A percentile compares a stretch with the other conserved stretches of the same genome.
Conservation (phyloP, 2,113 vertebrate genomes). For the Columbina picui region DNA sequence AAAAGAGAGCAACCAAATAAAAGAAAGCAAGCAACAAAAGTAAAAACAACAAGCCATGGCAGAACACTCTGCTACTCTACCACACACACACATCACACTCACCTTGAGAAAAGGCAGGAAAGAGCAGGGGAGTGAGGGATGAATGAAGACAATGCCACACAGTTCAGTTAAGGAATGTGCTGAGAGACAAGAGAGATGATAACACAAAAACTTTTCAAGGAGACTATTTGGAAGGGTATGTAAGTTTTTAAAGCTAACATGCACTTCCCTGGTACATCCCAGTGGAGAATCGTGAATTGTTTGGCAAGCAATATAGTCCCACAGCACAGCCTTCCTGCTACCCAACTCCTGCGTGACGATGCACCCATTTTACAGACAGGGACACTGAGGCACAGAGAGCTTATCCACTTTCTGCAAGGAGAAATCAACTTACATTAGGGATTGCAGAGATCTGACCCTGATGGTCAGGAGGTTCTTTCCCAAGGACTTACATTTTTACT, state of each 20-base stretch:
- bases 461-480: background rate
- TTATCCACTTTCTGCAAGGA: background rate
- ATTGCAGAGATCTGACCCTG: background rate
- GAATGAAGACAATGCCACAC: background rate
- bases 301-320: background rate
- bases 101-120: background rate
- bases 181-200: background rate
- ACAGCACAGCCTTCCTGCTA: background rate
- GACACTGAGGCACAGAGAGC: background rate
- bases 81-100: background rate
- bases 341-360: background rate
- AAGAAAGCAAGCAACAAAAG: background rate
- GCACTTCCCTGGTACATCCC: background rate
- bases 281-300: background rate
- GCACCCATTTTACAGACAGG: background rate
- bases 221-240: background rate
- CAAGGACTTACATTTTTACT: background rate
- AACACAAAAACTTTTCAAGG: background rate
- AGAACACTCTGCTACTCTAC: conserved; percentile 15
- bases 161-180: background rate
- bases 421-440: background rate
- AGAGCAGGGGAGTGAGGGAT: accelerated
- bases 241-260: background rate
- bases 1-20: background rate
- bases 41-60: background rate